Percentiles rank a stretch among this genome's conserved stretches.
Evolutionary conservation across 2,113 vertebrate genomes (phyloP).

Genomic region (Heterotis niloticus): DNA sequence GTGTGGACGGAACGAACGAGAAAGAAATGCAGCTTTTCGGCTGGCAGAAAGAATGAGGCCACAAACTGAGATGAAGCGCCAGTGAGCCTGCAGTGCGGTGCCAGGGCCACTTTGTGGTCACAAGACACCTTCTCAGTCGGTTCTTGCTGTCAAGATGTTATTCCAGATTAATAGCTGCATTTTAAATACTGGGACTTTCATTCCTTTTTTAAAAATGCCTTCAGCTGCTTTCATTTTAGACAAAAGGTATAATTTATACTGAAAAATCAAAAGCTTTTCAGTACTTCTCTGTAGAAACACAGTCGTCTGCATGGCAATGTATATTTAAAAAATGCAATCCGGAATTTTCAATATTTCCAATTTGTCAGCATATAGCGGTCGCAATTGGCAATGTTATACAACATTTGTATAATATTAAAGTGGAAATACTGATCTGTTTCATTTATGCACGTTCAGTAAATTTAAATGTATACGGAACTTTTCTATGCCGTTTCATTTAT

Average conservation of each 20-base stretch:
- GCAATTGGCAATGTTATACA: background rate
- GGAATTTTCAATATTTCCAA: constrained; percentile 14
- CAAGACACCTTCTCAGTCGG: background rate
- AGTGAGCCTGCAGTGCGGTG: constrained; percentile 20
- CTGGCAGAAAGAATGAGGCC: constrained; percentile 47
- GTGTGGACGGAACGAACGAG: constrained; percentile 57
- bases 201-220: background rate
- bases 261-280: constrained; percentile 7
- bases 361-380: constrained; percentile 16
- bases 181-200: background rate
- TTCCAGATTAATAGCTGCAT: background rate
- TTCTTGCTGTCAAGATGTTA: background rate
- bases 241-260: background rate
- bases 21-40: constrained; percentile 60
- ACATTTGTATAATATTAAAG: constrained; percentile 11
- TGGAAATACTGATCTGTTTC: background rate
- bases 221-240: too few relatives aligned
- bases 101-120: background rate
- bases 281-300: background rate
- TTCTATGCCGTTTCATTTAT: background rate
- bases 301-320: too few relatives aligned
- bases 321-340: background rate
- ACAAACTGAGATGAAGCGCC: constrained; percentile 9
- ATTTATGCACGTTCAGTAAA: background rate
- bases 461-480: constrained; percentile 10